Base-by-base conservation (phyloP, 2,888 invertebrate genomes). In the Salpingus planirostris region DNA sequence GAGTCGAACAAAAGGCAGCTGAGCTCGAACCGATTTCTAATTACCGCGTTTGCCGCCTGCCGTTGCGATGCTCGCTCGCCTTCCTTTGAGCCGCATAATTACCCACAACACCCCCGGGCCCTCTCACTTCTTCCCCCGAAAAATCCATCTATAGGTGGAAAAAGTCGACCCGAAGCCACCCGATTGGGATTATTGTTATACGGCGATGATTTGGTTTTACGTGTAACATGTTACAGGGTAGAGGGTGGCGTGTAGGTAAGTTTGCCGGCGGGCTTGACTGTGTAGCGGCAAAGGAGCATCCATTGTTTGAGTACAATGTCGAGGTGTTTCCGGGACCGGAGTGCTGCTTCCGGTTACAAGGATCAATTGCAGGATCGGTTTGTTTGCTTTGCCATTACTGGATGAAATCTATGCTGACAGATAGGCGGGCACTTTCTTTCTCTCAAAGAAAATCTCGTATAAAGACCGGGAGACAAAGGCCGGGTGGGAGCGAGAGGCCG, bases 361-460 rank as follows among this genome's bases (percentile, higher is more conserved):
- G 53, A 55, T 56, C 55, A 54, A 52, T 56, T 55, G 51, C 53
- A 51, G 46, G 50, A 57, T 52, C 51, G 50, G 41, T 44, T 50
- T 57, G 56, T 59, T 59, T 58, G 49, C 54, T 49, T 46, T 57
- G 47, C 57, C 55, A 58, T 57, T 57, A 58, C 55, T 48, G 47
- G 51, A 55, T 52, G 55, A 52, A 53, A 50, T 49, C 49, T 44
- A 43, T 42, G 42, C 39, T 41, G 42, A 35, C 34, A 35, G 33
- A 38, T 33, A 31, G 33, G 38, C 23, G 15, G 13, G 4, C 14
- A 8, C 24, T 23, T 23, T 29, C 11, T 18, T 18, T 6, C n/a
- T n/a, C n/a, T 6, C 5, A 18, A 18, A 18, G 5, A 18, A 18
- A 2, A 27, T 21, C 2, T 11, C 3, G 21, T 21, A 18, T 12